Conservation (phyloP, 1,140 invertebrate genomes). For the Polypedilum vanderplanki region DNA sequence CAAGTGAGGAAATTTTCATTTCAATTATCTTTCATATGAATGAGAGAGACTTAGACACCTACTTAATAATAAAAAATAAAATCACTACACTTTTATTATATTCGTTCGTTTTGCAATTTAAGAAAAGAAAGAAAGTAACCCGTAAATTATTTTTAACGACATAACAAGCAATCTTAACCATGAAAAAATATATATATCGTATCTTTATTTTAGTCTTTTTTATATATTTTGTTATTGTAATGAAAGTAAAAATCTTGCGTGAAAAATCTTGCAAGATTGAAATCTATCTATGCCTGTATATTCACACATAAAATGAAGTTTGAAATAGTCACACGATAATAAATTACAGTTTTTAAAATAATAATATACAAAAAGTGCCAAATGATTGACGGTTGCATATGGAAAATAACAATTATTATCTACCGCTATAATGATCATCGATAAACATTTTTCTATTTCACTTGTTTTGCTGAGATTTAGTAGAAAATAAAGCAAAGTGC, state of each 20-base stretch:
- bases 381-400: conserved; percentile 22
- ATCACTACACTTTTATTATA: neutral
- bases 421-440: too few relatives aligned
- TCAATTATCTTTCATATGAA: neutral
- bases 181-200: neutral
- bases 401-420: too few relatives aligned
- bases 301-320: neutral
- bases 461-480: too few relatives aligned
- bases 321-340: neutral
- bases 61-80: conserved; percentile 14
- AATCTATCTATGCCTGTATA: neutral
- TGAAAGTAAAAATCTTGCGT: neutral
- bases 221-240: neutral
- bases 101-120: neutral
- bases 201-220: too few relatives aligned
- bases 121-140: neutral
- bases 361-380: conserved; percentile 27
- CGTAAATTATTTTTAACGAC: neutral
- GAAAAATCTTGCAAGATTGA: neutral
- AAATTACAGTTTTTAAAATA: conserved; percentile 8
- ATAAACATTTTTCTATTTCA: too few relatives aligned
- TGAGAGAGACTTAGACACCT: neutral
- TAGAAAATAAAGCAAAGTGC: too few relatives aligned
- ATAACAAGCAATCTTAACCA: neutral
- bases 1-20: neutral